Evolutionary conservation across 2,888 invertebrate genomes (phyloP), one percentile per base, ranked within the genome.

Genomic region (Cylloceria caligata): DNA sequence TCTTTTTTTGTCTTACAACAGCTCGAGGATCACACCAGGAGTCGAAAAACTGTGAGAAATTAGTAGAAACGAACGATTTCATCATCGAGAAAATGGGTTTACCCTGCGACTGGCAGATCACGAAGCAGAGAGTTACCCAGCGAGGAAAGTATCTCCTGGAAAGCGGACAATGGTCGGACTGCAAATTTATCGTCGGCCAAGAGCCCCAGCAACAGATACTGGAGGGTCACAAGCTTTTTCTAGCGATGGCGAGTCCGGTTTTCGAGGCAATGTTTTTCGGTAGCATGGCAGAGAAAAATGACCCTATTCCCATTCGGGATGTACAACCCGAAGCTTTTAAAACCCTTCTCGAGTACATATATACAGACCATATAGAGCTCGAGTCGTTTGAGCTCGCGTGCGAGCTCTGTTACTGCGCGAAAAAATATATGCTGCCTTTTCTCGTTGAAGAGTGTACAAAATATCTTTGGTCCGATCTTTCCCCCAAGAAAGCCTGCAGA

Each of bases 241-340:
- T 97, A 73, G 97, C 97, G 0, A 97, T 97, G 97, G 96, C 97
- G 0, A 97, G 97, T 83, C 97, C 97, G 0, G 97, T 97, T 0
- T 97, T 97, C 89, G 97, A 97, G 89, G 96, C 97, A 0, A 97
- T 97, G 97, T 97, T 97, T 89, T 97, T 94, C 89, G 97, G 97
- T 0, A 96, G 96, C 27, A 95, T 97, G 94, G 96, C 97, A 0
- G 97, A 97, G 88, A 96, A 96, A 86, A 94, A 95, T 83, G 95
- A 95, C 86, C 96, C 97, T 0, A 97, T 97, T 87, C 95, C 95
- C 0, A 97, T 97, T 86, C 94, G 96, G 42, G 97, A 97, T 91
- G 97, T 97, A 0, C 97, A 97, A 90, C 97, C 97, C 3, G 97
- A 97, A 86, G 97, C 97, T 0, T 97, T 97, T 88, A 96, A 95